Conservation (phyloP, 2,888 invertebrate genomes). For the Brachyopa scutellaris region DNA sequence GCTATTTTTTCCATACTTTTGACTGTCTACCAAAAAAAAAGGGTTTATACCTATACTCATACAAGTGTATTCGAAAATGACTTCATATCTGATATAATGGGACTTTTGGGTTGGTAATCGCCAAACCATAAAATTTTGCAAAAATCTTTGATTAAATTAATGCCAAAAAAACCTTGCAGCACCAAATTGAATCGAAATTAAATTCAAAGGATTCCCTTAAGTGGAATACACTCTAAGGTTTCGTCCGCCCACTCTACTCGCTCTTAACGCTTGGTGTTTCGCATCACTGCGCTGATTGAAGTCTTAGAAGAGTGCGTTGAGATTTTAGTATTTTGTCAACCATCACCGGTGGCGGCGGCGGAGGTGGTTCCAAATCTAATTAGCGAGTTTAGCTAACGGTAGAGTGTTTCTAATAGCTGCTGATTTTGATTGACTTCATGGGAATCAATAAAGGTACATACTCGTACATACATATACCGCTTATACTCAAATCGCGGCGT, state of each 20-base stretch:
- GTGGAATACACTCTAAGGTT: conserved; percentile 17
- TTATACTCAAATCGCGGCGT: too few species aligned
- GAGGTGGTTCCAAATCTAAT: too few species aligned
- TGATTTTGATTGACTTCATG: conserved; percentile 51
- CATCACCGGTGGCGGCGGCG: too few species aligned
- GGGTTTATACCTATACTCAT: too few species aligned
- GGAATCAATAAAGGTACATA: neutral
- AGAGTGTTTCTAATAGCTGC: conserved; percentile 12
- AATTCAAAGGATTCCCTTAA: conserved; percentile 24
- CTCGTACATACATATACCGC: too few species aligned
- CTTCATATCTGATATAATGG: neutral
- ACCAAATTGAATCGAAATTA: conserved; percentile 31
- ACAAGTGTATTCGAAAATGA: too few species aligned
- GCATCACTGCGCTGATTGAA: conserved; percentile 21
- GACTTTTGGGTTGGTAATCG: neutral
- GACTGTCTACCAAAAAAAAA: neutral
- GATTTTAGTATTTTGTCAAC: neutral
- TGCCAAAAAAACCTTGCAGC: neutral
- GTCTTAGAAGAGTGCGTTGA: conserved; percentile 2
- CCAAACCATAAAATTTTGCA: neutral
- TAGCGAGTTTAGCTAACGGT: conserved; percentile 29
- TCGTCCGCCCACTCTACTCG: neutral
- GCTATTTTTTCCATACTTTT: neutral
- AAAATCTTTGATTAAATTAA: conserved; percentile 27
- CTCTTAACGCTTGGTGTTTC: too few species aligned